Evolutionary conservation across 2,113 vertebrate species (phyloP).

Genomic region (Scomber scombrus): DNA sequence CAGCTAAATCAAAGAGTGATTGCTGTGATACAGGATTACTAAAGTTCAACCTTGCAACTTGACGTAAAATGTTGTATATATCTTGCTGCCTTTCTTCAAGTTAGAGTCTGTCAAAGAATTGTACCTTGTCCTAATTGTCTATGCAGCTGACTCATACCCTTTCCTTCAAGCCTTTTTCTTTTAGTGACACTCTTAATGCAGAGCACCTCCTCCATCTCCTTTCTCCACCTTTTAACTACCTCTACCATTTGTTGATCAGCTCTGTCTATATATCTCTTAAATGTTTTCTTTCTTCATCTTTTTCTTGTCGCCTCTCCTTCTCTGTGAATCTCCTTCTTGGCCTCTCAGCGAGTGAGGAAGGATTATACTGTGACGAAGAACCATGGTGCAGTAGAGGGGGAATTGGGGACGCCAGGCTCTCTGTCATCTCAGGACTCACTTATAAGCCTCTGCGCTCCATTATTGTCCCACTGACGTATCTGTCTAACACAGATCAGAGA

Average conservation of each 20-base stretch:
- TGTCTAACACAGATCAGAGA: constrained; percentile 58
- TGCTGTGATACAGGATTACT: too few species aligned
- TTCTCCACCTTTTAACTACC: constrained; percentile 19
- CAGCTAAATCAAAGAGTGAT: too few species aligned
- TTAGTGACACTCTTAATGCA: constrained; percentile 32
- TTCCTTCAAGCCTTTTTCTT: constrained; percentile 49
- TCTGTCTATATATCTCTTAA: constrained; percentile 31
- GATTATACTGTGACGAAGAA: constrained; percentile 79
- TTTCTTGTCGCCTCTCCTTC: constrained; percentile 15
- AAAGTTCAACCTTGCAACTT: too few species aligned
- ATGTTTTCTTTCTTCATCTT: constrained; percentile 14
- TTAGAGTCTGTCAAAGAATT: constrained; percentile 64
- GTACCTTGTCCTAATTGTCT: constrained; percentile 65
- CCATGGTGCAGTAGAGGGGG: constrained; percentile 74
- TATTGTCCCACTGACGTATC: constrained; percentile 73
- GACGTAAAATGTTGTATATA: too few species aligned
- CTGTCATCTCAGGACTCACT: constrained; percentile 80
- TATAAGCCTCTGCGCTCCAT: constrained; percentile 73
- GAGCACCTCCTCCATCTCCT: constrained; percentile 22
- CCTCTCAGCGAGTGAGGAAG: constrained; percentile 64
- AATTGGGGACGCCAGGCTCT: constrained; percentile 74
- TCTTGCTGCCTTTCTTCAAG: constrained; percentile 33
- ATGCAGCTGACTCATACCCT: constrained; percentile 66
- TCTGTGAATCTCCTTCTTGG: constrained; percentile 49
- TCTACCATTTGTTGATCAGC: constrained; percentile 39